A percentile compares a stretch with the other conserved stretches of the same genome.
Evolutionary conservation across 2,113 vertebrate genomes (phyloP).

Genomic region (Sapayoa aenigma): DNA sequence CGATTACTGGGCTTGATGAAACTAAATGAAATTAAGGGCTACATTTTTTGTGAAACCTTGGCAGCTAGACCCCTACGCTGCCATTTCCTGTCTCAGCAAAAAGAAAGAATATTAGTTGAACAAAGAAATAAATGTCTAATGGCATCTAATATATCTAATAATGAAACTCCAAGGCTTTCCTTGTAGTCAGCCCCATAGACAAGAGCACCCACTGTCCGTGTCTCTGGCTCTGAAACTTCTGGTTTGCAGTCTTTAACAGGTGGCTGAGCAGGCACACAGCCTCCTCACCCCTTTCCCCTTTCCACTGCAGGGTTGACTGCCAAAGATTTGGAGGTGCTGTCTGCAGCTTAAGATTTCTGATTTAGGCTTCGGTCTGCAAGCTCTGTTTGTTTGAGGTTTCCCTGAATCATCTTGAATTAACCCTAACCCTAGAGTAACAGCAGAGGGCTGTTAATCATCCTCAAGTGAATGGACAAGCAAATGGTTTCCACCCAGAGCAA

Average conservation of each 20-base stretch:
- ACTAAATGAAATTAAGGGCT: not conserved
- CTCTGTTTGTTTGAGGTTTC: not conserved
- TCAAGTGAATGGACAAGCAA: constrained; percentile 3
- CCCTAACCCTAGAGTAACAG: not conserved
- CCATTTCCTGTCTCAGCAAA: not conserved
- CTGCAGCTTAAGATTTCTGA: not conserved
- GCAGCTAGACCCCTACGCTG: not conserved
- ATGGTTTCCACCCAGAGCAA: not conserved
- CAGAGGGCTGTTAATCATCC: not conserved
- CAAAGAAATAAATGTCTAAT: not conserved
- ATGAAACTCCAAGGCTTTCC: not conserved
- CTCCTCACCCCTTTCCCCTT: not conserved
- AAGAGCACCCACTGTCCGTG: fast-evolving
- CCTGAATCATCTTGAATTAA: not conserved
- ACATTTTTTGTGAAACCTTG: not conserved
- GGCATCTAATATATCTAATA: not conserved
- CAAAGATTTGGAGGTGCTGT: not conserved
- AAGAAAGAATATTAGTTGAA: not conserved
- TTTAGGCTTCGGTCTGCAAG: not conserved
- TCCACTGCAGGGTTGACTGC: not conserved
- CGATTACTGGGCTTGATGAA: not conserved
- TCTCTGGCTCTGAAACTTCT: not conserved
- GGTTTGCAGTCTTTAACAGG: not conserved
- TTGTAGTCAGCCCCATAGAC: not conserved
- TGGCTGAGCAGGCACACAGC: not conserved